phyloP scores from a whole-genome alignment of 2,797 vertebrate species.

The Sparidentex hasta region DNA sequence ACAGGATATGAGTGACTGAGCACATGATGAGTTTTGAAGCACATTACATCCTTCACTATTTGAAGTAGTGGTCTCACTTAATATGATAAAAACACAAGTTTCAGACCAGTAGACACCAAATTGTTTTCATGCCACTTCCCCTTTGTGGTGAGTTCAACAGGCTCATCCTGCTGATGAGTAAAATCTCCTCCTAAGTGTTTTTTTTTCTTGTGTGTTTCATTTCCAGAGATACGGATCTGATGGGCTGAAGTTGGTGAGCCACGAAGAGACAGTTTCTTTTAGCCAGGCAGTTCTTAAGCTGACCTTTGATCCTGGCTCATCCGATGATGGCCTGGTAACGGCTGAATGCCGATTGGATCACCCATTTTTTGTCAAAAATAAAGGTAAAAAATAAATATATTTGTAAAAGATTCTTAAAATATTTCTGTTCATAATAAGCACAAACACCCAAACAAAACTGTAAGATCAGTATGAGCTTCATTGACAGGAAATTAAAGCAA shows the following conservation, averaged over 20 bases:
- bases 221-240: slow-evolving; percentile 93
- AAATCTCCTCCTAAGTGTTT: background rate
- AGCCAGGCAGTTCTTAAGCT: slow-evolving; percentile 96
- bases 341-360: slow-evolving; percentile 97
- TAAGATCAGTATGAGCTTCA: background rate
- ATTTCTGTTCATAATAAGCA: slow-evolving; percentile 8
- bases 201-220: slow-evolving; percentile 26
- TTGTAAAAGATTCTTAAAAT: background rate
- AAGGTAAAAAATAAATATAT: slow-evolving; percentile 86
- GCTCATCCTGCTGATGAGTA: background rate
- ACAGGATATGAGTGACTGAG: slow-evolving; percentile 9
- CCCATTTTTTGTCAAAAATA: slow-evolving; percentile 98
- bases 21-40: background rate
- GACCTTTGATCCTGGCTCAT: slow-evolving; percentile 96
- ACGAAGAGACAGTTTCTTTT: slow-evolving; percentile 95
- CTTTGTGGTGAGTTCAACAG: background rate
- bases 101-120: background rate
- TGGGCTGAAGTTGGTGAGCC: slow-evolving; percentile 94
- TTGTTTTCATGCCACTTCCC: background rate
- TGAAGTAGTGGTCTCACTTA: background rate
- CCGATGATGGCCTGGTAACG: slow-evolving; percentile 91
- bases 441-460: background rate
- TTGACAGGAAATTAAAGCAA: background rate
- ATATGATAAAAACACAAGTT: background rate
- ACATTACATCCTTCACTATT: slow-evolving; percentile 2